Evolutionary conservation across 2,797 vertebrate species (phyloP).

Genomic region (Salmo trutta): DNA sequence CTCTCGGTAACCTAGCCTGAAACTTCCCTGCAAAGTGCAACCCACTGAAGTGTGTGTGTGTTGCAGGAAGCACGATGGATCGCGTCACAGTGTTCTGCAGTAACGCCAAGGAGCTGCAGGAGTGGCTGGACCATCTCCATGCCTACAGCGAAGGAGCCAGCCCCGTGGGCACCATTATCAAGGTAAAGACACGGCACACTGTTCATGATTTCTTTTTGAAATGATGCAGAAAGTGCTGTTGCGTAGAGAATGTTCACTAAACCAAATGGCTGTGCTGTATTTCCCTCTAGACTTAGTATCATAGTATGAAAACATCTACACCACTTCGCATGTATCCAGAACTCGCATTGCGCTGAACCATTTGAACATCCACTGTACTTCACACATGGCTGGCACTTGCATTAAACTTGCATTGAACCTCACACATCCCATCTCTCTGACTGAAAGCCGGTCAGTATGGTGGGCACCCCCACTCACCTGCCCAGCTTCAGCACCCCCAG

Average conservation of each 20-base stretch:
- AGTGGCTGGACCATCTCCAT: conserved; percentile 93
- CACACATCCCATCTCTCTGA: neutral
- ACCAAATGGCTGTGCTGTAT: neutral
- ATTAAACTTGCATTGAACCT: neutral
- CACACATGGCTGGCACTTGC: neutral
- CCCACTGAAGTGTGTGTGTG: neutral
- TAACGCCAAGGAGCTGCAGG: conserved; percentile 86
- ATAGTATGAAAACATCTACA: conserved; percentile 34
- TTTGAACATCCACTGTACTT: too few species aligned
- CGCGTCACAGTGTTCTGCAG: conserved; percentile 85
- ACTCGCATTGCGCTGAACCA: neutral
- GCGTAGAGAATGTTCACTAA: neutral
- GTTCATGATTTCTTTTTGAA: neutral
- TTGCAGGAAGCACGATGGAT: conserved; percentile 76
- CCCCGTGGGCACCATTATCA: conserved; percentile 79
- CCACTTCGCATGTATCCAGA: neutral
- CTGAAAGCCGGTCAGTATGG: conserved; percentile 62
- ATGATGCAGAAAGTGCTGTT: neutral
- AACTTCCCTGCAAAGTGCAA: neutral
- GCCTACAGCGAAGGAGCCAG: conserved; percentile 85
- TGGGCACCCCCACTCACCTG: conserved; percentile 69
- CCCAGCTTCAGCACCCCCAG: conserved; percentile 75
- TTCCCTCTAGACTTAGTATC: neutral
- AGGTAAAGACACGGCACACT: conserved; percentile 61
- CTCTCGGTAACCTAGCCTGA: too few species aligned